Evolutionary conservation across 2,888 invertebrate genomes (phyloP).

Genomic region (Scaptodrosophila latifasciaeformis): DNA sequence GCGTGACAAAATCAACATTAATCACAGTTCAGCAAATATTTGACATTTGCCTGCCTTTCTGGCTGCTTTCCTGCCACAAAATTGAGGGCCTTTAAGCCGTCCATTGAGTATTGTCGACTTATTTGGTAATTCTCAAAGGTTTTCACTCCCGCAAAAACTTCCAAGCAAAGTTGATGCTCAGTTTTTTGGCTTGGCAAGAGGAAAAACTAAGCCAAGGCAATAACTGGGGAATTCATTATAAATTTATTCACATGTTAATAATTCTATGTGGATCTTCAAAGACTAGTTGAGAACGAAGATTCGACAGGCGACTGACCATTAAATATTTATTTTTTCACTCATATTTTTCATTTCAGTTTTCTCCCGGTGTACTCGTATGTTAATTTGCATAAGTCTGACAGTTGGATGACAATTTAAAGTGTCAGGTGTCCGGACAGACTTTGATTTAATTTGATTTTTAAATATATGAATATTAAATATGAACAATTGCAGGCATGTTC

Average conservation of each 20-base stretch:
- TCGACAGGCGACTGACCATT: background rate
- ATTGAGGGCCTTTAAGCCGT: slow-evolving; percentile 20
- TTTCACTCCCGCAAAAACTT: no score
- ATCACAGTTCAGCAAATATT: slow-evolving; percentile 70
- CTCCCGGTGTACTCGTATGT: no score
- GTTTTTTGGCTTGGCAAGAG: slow-evolving; percentile 1
- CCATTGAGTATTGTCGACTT: slow-evolving; percentile 12
- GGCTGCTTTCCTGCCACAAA: slow-evolving; percentile 7
- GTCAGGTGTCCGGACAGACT: no score
- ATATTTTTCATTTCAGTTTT: no score
- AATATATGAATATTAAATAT: no score
- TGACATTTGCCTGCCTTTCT: slow-evolving; percentile 51
- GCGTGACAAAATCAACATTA: slow-evolving; percentile 61
- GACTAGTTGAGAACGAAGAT: no score
- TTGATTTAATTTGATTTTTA: no score
- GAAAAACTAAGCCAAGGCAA: slow-evolving; percentile 1
- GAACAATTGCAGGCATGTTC: no score
- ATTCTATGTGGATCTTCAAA: slow-evolving; percentile 29
- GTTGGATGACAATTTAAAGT: no score
- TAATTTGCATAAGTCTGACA: no score
- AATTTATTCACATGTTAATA: slow-evolving; percentile 60
- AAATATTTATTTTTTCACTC: no score
- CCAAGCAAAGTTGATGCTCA: background rate
- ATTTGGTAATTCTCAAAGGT: no score
- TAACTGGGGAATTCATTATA: slow-evolving; percentile 29